Evolutionary conservation across 2,113 vertebrate species (phyloP).

Genomic region (Rhea americana): DNA sequence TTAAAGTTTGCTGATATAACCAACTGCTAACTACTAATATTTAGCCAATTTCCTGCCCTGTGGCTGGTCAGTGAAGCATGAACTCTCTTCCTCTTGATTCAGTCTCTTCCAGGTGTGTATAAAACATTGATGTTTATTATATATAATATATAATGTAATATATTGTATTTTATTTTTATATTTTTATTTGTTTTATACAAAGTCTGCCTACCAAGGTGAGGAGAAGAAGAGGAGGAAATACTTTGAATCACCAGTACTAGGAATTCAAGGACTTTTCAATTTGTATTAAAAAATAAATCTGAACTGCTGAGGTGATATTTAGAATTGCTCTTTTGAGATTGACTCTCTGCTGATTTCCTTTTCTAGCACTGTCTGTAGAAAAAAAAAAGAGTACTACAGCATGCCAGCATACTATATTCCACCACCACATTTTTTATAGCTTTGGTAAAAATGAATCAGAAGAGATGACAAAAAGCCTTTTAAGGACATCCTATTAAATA

Average conservation of each 20-base stretch:
- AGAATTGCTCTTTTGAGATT: not conserved
- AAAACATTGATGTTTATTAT: not conserved
- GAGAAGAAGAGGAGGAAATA: not conserved
- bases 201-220: not conserved
- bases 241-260: not conserved
- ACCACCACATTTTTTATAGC: accelerated
- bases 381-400: not conserved
- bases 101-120: not conserved
- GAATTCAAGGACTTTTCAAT: not conserved
- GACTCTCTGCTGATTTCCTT: not conserved
- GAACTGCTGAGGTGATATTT: not conserved
- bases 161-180: too few relatives aligned
- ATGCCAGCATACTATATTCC: not conserved
- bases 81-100: not conserved
- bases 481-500: not conserved
- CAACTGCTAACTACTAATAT: not conserved
- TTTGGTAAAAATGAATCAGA: conserved; percentile 37
- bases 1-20: not conserved
- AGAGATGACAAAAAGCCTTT: conserved; percentile 20
- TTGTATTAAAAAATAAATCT: conserved; percentile 5
- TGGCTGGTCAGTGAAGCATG: not conserved
- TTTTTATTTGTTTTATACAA: too few relatives aligned
- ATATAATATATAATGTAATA: too few relatives aligned
- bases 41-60: not conserved
- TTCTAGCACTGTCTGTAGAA: conserved; percentile 19